Base-by-base conservation (phyloP, 1,140 invertebrate species). In the Battus philenor region DNA sequence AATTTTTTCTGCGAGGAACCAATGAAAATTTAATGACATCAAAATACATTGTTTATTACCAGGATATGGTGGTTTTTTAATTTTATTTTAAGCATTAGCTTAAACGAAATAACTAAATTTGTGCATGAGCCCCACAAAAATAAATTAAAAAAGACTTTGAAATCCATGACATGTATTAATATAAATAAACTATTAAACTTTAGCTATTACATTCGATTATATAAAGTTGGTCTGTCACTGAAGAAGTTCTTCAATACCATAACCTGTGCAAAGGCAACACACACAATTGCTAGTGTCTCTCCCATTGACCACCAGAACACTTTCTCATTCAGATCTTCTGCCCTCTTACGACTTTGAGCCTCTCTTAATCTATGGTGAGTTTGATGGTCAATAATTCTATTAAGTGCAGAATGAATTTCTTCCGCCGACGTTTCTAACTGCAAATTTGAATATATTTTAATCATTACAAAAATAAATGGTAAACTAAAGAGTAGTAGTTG, bases 291-390 rank as follows among this genome's bases (percentile, higher is more conserved):
- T 0, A 93, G 47, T 12, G 97, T 95, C 85, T 99, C 96, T 38
- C 94, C 89, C 4, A 96, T 81, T 0, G 97, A 98, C 97, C 97
- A 99, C 84, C 91, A 91, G 56, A 97, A 88, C 0, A 99, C 97
- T 56, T 94, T 90, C 73, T 96, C 93, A 68, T 99, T 99, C 5
- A 99, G 87, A 80, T 98, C 95, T 86, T 99, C 98, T 0, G 98
- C 98, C 32, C 96, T 89, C 71, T 97, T 97, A 24, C 97, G 91
- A 17, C 97, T 93, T 75, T 97, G 95, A 3, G 97, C 93, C 88
- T 99, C 98, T 31, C 95, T 90, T 47, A 99, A 84, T 36, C 97
- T 89, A 86, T 99, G 97, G 87, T 99, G 97, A 2, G 97, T 99
- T 89, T 99, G 97, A 65, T 95, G 93, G 77, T 99, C 97, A 17